Evolutionary conservation across 2,797 vertebrate genomes (phyloP).

Genomic region (Buceros bicornis): DNA sequence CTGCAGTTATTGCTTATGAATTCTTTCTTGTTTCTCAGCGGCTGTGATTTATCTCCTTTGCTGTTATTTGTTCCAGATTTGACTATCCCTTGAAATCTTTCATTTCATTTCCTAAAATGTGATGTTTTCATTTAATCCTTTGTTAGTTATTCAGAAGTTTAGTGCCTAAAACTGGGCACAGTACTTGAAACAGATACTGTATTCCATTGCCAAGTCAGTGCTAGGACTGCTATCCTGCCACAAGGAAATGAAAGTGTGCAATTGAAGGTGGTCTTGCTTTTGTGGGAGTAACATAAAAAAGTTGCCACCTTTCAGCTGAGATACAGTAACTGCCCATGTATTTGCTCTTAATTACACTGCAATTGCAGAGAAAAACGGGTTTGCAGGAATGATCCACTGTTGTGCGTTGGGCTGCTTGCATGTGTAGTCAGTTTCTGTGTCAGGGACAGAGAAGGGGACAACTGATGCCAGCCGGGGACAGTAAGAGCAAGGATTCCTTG

Average conservation of each 20-base stretch:
- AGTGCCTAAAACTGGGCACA: background rate
- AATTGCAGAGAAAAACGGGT: background rate
- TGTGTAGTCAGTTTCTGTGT: background rate
- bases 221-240: background rate
- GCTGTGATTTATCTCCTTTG: background rate
- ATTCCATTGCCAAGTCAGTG: background rate
- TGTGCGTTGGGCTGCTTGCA: rapidly evolving
- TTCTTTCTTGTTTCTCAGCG: background rate
- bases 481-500: background rate
- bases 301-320: background rate
- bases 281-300: background rate
- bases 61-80: background rate
- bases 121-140: background rate
- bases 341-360: background rate
- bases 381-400: background rate
- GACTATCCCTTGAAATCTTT: background rate
- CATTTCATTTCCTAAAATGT: background rate
- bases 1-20: rapidly evolving
- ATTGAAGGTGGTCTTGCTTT: background rate
- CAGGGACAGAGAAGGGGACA: background rate
- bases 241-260: background rate
- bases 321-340: rapidly evolving
- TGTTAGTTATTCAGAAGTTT: background rate
- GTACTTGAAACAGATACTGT: background rate
- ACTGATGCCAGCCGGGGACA: background rate